phyloP scores from a whole-genome alignment of 1,140 invertebrate species.

The Apocrypta bakeri region DNA sequence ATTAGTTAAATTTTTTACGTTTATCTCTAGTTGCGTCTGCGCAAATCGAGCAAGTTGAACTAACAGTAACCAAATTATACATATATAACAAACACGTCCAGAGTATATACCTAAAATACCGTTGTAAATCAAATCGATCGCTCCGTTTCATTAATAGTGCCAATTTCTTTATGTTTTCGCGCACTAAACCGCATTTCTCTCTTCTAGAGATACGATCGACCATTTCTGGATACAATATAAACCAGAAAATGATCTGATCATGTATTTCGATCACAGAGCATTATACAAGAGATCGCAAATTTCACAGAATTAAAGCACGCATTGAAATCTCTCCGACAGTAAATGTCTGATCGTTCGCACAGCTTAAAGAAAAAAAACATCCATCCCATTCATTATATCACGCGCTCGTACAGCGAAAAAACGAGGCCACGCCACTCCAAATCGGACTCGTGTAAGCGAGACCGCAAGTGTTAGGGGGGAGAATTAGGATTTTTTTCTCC shows the following conservation, averaged over 20 bases:
- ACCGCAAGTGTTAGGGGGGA: not conserved
- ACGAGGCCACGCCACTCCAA: conserved; percentile 27
- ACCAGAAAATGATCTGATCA: too few species aligned
- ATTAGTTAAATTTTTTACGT: too few species aligned
- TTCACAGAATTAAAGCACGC: not conserved
- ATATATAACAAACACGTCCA: too few species aligned
- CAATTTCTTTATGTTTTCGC: not conserved
- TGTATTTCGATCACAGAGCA: not conserved
- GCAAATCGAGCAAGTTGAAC: not conserved
- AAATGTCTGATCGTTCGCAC: not conserved
- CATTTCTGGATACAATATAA: not conserved
- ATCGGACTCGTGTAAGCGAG: not conserved
- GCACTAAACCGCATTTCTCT: not conserved
- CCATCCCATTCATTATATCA: conserved; percentile 38
- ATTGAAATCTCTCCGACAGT: conserved; percentile 24
- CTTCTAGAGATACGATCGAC: not conserved
- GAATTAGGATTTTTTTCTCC: conserved; percentile 39
- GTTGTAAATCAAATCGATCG: not conserved
- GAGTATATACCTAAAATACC: too few species aligned
- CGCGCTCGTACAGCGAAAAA: conserved; percentile 23
- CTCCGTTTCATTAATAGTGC: not conserved
- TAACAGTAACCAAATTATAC: not conserved
- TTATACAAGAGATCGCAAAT: conserved; percentile 18
- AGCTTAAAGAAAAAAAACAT: not conserved
- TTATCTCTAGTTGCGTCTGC: not conserved